Conservation (phyloP, 2,113 vertebrate species). For the Nannospalax galili region DNA sequence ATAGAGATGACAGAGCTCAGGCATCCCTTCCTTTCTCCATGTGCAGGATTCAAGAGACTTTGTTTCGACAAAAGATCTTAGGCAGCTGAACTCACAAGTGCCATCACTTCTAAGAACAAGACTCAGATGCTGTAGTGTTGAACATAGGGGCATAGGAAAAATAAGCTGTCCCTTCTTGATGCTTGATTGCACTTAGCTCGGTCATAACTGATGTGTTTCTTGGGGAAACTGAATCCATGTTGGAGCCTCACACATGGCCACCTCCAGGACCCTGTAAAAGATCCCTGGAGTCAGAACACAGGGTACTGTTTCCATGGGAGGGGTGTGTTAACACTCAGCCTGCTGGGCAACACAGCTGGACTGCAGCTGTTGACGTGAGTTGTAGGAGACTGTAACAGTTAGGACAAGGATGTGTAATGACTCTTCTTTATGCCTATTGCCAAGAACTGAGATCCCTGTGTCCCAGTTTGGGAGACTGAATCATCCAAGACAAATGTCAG, state of each 20-base stretch:
- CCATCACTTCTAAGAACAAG: not conserved
- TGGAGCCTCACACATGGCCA: not conserved
- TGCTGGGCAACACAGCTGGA: not conserved
- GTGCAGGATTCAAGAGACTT: no score
- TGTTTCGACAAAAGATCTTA: not conserved
- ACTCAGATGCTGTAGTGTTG: not conserved
- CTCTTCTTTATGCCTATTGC: not conserved
- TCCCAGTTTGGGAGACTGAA: not conserved
- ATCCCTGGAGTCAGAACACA: not conserved
- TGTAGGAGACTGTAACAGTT: not conserved
- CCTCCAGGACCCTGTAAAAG: not conserved
- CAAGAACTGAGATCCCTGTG: not conserved
- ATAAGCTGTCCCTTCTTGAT: not conserved
- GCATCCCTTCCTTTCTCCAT: not conserved
- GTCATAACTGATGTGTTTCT: not conserved
- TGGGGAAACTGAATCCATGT: not conserved
- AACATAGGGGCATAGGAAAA: not conserved
- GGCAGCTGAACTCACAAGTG: not conserved
- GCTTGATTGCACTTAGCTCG: not conserved
- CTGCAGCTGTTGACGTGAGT: not conserved
- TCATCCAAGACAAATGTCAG: not conserved
- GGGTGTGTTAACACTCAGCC: not conserved
- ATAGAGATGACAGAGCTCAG: not conserved
- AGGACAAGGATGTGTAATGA: not conserved
- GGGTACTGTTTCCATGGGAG: not conserved